A percentile compares a stretch with the other conserved stretches of the same genome.
Evolutionary conservation across 2,888 invertebrate species (phyloP).

Genomic region (Seladonia tumulorum): DNA sequence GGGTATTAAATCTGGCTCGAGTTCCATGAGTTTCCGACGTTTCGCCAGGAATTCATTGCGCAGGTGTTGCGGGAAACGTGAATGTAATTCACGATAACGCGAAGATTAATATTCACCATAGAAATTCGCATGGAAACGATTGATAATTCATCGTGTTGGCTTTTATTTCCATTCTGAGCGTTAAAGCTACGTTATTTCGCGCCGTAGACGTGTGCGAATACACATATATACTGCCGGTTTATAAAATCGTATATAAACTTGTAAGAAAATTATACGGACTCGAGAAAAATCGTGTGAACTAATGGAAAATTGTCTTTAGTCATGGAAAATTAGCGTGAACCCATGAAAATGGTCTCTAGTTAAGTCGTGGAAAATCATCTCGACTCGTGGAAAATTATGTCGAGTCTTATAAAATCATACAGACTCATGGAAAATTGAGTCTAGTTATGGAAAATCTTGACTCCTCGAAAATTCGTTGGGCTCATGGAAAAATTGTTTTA

Average conservation of each 20-base stretch:
- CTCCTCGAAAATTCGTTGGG: background rate
- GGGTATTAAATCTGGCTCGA: constrained; percentile 7
- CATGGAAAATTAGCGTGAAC: background rate
- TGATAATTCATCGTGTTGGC: background rate
- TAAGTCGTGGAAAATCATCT: background rate
- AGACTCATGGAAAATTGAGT: background rate
- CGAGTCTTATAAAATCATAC: background rate
- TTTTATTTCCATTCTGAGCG: background rate
- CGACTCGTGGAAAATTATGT: background rate
- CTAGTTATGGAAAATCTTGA: background rate
- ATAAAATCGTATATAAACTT: background rate
- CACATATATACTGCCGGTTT: background rate
- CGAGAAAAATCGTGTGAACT: background rate
- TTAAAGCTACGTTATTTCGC: background rate
- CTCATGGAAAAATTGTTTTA: background rate
- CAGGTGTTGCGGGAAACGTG: constrained; percentile 9
- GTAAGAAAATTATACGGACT: background rate
- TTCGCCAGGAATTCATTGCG: constrained; percentile 12
- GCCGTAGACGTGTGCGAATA: background rate
- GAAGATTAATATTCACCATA: constrained; percentile 6
- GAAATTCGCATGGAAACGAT: background rate
- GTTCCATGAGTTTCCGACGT: background rate
- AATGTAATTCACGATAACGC: constrained; percentile 9
- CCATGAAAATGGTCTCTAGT: background rate
- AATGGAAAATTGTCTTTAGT: background rate